A percentile compares a stretch with the other conserved stretches of the same genome.
These are phyloP conservation scores for Pollenia angustigena DNA, from an alignment of 2,888 invertebrate species.

Conservation along the genomic window DNA sequence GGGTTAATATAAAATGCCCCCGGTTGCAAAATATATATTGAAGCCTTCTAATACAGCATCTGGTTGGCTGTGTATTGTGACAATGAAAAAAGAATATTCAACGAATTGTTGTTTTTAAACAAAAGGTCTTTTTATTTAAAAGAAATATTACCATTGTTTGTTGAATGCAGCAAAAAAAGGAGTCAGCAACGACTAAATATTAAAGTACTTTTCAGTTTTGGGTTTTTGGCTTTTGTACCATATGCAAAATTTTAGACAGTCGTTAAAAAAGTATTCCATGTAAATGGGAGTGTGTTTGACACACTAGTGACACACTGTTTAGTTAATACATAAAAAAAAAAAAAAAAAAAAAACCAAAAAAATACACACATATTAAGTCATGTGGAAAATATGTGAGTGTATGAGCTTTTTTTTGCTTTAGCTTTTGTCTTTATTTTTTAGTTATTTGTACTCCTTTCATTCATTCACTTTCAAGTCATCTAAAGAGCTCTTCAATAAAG, in stretches of 20 bases:
- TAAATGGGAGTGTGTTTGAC: conserved; percentile 44
- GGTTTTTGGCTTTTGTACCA: background rate
- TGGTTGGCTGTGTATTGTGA: no score
- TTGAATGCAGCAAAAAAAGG: background rate
- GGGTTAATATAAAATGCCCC: no score
- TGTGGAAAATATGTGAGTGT: conserved; percentile 31
- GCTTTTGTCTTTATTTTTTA: conserved; percentile 43
- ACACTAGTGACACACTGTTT: conserved; percentile 73
- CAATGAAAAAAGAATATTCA: background rate
- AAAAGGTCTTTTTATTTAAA: conserved; percentile 15
- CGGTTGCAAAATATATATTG: no score
- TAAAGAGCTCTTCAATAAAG: conserved; percentile 68
- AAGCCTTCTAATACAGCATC: no score
- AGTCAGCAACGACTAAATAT: background rate
- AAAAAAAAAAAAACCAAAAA: background rate
- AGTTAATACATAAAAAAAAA: conserved; percentile 51
- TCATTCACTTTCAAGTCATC: conserved; percentile 69
- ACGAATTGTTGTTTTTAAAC: conserved; percentile 31
- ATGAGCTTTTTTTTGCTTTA: background rate
- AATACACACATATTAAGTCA: conserved; percentile 49
- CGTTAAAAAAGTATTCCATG: conserved; percentile 11
- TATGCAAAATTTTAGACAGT: conserved; percentile 16
- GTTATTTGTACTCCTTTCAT: conserved; percentile 58
- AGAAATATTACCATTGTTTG: conserved; percentile 34
- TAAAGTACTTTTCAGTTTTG: background rate